These are phyloP conservation scores for Gopherus flavomarginatus DNA, from an alignment of 2,113 vertebrate genomes.

Conservation along the genomic window DNA sequence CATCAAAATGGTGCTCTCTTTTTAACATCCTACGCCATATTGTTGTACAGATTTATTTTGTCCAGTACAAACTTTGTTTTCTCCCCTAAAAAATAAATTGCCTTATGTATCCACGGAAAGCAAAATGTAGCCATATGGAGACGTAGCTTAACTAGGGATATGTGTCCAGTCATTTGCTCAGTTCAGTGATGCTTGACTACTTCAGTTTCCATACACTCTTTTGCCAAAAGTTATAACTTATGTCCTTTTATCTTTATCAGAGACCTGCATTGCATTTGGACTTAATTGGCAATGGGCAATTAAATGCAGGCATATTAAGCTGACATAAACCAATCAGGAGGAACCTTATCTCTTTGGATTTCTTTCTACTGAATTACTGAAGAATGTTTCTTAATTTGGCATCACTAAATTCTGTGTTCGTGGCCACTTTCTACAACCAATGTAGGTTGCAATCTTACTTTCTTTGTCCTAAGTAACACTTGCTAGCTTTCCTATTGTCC, in stretches of 20 bases:
- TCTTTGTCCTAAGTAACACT: fast-evolving
- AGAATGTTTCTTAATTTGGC: neutral
- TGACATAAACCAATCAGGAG: neutral
- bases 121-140: neutral
- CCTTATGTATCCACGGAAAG: neutral
- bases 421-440: neutral
- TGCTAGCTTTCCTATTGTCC: too few species aligned
- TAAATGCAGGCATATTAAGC: neutral
- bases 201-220: fast-evolving
- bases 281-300: neutral
- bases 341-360: neutral
- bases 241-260: neutral
- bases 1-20: neutral
- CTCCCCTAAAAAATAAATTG: fast-evolving
- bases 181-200: fast-evolving
- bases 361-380: neutral
- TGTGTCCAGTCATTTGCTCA: neutral
- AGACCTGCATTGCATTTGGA: neutral
- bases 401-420: neutral
- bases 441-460: neutral
- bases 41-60: neutral
- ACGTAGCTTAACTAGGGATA: fast-evolving
- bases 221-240: neutral
- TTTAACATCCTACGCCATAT: neutral
- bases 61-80: neutral